Conservation (phyloP, 2,888 invertebrate species). For the Phanerotoma sp. region DNA sequence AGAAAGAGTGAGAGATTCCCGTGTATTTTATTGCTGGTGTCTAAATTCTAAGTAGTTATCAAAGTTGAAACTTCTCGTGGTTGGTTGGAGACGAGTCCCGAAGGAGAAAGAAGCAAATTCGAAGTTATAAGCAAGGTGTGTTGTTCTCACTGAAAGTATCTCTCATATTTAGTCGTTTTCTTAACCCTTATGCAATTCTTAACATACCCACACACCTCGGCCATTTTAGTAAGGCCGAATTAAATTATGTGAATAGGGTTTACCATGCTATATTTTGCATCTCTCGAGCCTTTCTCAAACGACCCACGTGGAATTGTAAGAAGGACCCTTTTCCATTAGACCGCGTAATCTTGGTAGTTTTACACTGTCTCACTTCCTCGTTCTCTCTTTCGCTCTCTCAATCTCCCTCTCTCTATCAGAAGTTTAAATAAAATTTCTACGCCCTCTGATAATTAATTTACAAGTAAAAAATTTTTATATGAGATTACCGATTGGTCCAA, state of each 20-base stretch:
- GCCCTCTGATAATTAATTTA: no score
- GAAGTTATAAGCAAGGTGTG: constrained; percentile 5
- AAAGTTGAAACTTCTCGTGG: neutral
- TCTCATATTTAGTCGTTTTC: constrained; percentile 1
- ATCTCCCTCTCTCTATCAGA: neutral
- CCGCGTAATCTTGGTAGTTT: constrained; percentile 2
- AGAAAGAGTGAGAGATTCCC: no score
- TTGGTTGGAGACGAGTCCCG: neutral
- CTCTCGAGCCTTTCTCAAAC: constrained; percentile 2
- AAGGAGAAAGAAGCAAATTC: constrained; percentile 1
- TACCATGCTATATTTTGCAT: no score
- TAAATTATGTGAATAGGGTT: constrained; percentile 2
- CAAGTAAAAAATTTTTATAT: neutral
- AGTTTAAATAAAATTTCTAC: neutral
- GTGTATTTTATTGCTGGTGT: no score
- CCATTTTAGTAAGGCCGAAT: neutral
- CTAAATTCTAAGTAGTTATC: neutral
- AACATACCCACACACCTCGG: neutral
- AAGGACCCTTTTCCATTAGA: neutral
- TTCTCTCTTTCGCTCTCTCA: no score
- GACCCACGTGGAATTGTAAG: no score
- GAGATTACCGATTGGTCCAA: neutral
- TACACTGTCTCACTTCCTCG: neutral
- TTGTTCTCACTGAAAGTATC: neutral
- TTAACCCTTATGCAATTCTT: neutral